Evolutionary conservation across 1,140 invertebrate genomes (phyloP).

Genomic region (Bombyx mandarina): DNA sequence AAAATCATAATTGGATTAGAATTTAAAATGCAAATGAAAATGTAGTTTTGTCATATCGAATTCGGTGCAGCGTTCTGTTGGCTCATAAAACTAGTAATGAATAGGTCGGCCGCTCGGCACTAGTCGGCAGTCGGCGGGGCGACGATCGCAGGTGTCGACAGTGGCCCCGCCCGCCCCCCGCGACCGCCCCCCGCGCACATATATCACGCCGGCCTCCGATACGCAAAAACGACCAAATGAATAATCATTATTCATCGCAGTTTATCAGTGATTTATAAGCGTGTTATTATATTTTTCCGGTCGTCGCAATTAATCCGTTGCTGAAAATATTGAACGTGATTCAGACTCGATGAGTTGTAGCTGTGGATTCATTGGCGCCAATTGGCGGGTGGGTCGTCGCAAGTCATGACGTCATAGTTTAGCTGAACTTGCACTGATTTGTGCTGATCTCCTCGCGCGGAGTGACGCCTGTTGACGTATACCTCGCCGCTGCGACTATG

Average conservation of each 20-base stretch:
- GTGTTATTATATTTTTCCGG: conserved; percentile 38
- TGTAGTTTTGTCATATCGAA: too few relatives aligned
- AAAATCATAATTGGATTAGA: too few relatives aligned
- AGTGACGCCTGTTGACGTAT: too few relatives aligned
- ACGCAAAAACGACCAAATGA: conserved; percentile 34
- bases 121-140: not conserved
- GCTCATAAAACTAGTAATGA: not conserved
- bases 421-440: too few relatives aligned
- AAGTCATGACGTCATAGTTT: too few relatives aligned
- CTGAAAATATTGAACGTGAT: conserved; percentile 17
- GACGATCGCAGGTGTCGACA: conserved; percentile 1
- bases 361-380: not conserved
- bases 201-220: conserved; percentile 24
- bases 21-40: too few relatives aligned
- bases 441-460: too few relatives aligned
- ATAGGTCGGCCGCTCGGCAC: not conserved
- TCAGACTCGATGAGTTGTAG: conserved; percentile 1
- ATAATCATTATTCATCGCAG: conserved; percentile 45
- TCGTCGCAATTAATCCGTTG: conserved; percentile 35
- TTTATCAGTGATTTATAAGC: conserved; percentile 40
- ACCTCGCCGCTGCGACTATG: too few relatives aligned
- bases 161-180: conserved; percentile 4
- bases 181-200: conserved; percentile 5
- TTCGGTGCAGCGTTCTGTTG: not conserved
- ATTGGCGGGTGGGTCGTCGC: not conserved